These are phyloP conservation scores for Drosophila fungiperda DNA, from an alignment of 2,888 invertebrate genomes.

Conservation along the genomic window DNA sequence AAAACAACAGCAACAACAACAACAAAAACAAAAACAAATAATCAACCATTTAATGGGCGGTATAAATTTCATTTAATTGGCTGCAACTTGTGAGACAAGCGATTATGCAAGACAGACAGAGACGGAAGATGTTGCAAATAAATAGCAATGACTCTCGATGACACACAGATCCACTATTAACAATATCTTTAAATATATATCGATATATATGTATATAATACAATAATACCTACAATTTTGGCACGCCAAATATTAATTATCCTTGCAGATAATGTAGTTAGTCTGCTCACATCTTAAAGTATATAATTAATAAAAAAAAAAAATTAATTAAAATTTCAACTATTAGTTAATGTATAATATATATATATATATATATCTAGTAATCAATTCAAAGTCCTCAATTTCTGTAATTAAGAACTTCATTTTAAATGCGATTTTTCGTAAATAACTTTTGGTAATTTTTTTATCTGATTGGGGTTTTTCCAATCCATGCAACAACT, in stretches of 20 bases:
- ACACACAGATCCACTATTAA: background rate
- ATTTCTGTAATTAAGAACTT: too few relatives aligned
- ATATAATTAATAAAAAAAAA: background rate
- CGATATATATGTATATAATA: background rate
- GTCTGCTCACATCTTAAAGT: background rate
- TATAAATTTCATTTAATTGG: constrained; percentile 58
- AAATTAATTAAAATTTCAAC: background rate
- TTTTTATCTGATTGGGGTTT: too few relatives aligned
- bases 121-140: background rate
- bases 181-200: background rate
- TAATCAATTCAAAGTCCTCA: too few relatives aligned
- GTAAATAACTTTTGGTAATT: too few relatives aligned
- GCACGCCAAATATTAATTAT: background rate
- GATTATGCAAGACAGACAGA: background rate
- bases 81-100: constrained; percentile 4
- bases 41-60: constrained; percentile 49
- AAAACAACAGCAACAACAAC: constrained; percentile 1
- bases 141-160: background rate
- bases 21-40: constrained; percentile 12
- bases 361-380: too few relatives aligned
- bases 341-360: background rate
- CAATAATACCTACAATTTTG: background rate
- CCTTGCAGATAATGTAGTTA: background rate
- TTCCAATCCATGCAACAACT: too few relatives aligned
- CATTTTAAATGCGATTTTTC: too few relatives aligned